Evolutionary conservation across 2,113 vertebrate species (phyloP), one percentile per base, ranked within the genome.

Genomic region (Noturus placidus): DNA sequence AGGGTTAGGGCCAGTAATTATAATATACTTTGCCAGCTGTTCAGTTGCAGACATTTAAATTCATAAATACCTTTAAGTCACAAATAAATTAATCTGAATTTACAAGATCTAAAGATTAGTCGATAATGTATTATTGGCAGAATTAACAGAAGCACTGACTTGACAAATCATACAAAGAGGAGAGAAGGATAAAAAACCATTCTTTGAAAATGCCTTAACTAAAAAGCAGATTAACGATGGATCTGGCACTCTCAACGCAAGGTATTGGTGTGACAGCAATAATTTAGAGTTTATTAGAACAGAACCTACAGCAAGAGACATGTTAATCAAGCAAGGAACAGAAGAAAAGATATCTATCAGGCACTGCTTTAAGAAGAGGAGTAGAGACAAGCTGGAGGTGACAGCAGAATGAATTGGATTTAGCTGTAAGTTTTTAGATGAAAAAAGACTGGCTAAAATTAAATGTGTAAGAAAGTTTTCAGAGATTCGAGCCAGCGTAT

Each of bases 331-430:
- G 82, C 6, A 42, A 83, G 42, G 82, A 67, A 83, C 61, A 30
- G 61, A 67, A 50, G 61, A 83, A 83, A 83, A 83, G 63, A 67
- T 83, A 83, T 83, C 82, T 83, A 83, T 83, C 82, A 67, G 61
- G 82, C 61, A 30, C 38, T 67, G 42, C 27, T 83, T 83, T 83
- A 46, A 67, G n/a, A 67, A 30, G 79, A 65, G 61, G 20, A 20
- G 56, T 4, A 82, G 80, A 82, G 80, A 46, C 80, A 63, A 57
- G 82, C 38, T 83, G 27, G 82, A 67, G 63, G 82, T 83, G 82
- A 83, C 82, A 83, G 61, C 82, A 83, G 61, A 83, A 83, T n/a
- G 82, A 83, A 83, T 83, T 83, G 82, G 82, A 83, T 83, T 83
- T 67, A 50, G 82, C 82, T 83, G 61, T 9, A 83, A 67, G 38